Evolutionary conservation across 2,797 vertebrate species (phyloP).

Genomic region (Acanthurus lineatus): DNA sequence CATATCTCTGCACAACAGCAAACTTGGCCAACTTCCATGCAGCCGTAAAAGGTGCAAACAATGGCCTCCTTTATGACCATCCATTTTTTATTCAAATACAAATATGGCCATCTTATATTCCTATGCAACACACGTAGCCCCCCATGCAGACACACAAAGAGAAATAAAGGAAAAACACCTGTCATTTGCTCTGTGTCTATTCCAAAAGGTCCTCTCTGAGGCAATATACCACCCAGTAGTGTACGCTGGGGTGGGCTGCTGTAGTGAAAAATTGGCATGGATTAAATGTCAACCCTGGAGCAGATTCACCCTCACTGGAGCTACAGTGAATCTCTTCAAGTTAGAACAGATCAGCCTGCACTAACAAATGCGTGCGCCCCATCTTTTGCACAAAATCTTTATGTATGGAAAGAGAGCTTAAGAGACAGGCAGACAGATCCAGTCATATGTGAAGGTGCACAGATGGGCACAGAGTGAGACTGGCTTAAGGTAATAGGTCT

Average conservation of each 20-base stretch:
- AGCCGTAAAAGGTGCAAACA: constrained; percentile 61
- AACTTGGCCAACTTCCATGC: constrained; percentile 57
- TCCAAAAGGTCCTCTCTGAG: constrained; percentile 61
- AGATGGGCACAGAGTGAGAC: constrained; percentile 12
- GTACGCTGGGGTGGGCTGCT: constrained; percentile 60
- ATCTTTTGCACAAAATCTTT: constrained; percentile 52
- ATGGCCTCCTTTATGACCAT: constrained; percentile 54
- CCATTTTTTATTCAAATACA: constrained; percentile 55
- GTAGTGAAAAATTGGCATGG: constrained; percentile 79
- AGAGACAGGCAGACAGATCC: constrained; percentile 32
- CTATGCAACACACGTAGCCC: constrained; percentile 17
- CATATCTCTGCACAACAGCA: constrained; percentile 58
- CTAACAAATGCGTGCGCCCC: constrained; percentile 48
- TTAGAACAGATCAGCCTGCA: constrained; percentile 49
- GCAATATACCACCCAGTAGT: constrained; percentile 59
- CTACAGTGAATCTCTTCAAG: constrained; percentile 59
- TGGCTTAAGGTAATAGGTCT: constrained; percentile 11
- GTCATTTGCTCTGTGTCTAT: constrained; percentile 45
- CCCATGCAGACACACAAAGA: constrained; percentile 8
- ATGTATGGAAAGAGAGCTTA: constrained; percentile 24
- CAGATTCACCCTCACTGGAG: constrained; percentile 62
- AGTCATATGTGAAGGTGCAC: constrained; percentile 16
- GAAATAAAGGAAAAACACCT: constrained; percentile 51
- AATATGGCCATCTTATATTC: constrained; percentile 28
- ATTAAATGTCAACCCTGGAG: constrained; percentile 82